These are phyloP conservation scores for Saccopteryx bilineata DNA, from an alignment of 2,113 vertebrate species.

Conservation along the genomic window DNA sequence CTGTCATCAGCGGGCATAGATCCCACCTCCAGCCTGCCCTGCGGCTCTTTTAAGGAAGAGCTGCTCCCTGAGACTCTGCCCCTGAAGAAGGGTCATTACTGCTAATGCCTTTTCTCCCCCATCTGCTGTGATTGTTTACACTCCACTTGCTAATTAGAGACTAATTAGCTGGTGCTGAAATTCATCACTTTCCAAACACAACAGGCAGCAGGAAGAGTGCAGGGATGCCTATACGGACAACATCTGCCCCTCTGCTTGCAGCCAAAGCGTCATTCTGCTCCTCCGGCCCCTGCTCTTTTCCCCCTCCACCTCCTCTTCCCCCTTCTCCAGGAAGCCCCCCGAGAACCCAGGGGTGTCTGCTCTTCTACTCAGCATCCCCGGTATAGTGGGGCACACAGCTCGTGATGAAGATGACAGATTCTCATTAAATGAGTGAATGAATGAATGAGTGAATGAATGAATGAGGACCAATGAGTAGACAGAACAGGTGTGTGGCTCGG, in stretches of 20 bases:
- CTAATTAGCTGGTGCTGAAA: conserved; percentile 94
- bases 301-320: not conserved
- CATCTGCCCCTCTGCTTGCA: conserved; percentile 86
- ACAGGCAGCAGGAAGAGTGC: conserved; percentile 78
- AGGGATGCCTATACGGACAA: conserved; percentile 40
- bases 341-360: not conserved
- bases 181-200: conserved; percentile 90
- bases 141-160: conserved; percentile 94
- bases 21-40: conserved; percentile 18
- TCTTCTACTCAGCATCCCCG: accelerated
- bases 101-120: conserved; percentile 90
- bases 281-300: too few species aligned
- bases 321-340: not conserved
- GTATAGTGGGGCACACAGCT: accelerated
- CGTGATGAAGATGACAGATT: accelerated
- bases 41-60: conserved; percentile 10
- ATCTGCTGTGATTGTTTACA: conserved; percentile 96
- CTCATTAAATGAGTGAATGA: not conserved
- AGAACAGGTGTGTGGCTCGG: not conserved
- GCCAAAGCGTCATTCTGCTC: not conserved
- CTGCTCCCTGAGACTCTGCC: conserved; percentile 86
- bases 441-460: not conserved
- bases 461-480: not conserved
- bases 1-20: accelerated
- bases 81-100: conserved; percentile 91